Evolutionary conservation across 2,888 invertebrate genomes (phyloP), one percentile per base, ranked within the genome.

Genomic region (Achlya flavicornis): DNA sequence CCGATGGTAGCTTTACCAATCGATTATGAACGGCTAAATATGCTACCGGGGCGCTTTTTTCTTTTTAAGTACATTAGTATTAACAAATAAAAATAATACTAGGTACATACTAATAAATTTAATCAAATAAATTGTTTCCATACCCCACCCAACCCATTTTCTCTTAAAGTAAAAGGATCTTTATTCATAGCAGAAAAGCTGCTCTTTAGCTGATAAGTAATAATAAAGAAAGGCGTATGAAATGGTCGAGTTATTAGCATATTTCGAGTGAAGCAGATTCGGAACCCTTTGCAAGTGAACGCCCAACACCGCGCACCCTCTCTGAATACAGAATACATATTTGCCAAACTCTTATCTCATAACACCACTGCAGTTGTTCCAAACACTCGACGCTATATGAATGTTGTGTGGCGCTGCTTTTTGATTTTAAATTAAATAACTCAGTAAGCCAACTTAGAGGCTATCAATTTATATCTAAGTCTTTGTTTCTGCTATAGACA

Each of bases 201-300:
- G 32, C 16, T 16, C 16, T 35, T 33, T 58, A 14, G 14, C 60
- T 1, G 6, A 41, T 41, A 41, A 26, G 8, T 19, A 19, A 41
- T 60, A 19, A 43, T 41, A 19, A 53, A 53, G 53, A 10, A 53
- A 53, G 26, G 60, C 12, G 19, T 60, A 19, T 43, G 26, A 60
- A 60, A 60, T 14, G 60, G 60, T 43, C 41, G 26, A 60, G 60
- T 60, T 60, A 60, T 60, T 60, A 41, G 43, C 60, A 60, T 60
- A 60, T 43, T 11, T 43, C 60, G 41, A 19, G 60, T 26, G 53
- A 53, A 10, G 26, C 41, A 41, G 38, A 43, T 41, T 26, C 19
- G 53, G 53, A 60, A 41, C 41, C 60, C 60, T 41, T 60, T 26
- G 26, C 26, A 59, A 38, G 59, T 35, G 59, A 11, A 19, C 16